Conservation (phyloP, 1,140 invertebrate species). For the Mylabris phalerata region DNA sequence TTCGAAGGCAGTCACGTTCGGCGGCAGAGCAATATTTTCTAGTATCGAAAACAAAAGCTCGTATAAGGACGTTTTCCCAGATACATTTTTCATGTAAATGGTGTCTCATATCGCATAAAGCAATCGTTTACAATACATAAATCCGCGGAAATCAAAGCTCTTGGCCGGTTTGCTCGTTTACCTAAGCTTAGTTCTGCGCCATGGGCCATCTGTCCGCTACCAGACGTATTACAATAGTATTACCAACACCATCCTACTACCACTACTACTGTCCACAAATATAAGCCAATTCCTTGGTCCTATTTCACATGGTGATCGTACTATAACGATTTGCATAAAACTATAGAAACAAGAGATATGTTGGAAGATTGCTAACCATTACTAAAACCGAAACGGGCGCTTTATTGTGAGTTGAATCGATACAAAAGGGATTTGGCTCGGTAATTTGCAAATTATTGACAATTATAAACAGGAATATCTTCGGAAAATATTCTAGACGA, state of each 20-base stretch:
- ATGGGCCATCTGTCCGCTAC: constrained; percentile 26
- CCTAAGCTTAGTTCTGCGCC: constrained; percentile 29
- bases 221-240: constrained; percentile 2
- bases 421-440: no score
- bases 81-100: constrained; percentile 47
- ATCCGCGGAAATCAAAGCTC: constrained; percentile 43
- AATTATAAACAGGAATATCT: no score
- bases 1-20: constrained; percentile 39
- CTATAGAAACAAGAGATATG: constrained; percentile 1
- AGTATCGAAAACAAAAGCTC: constrained; percentile 44
- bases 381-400: not conserved
- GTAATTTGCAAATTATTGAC: no score
- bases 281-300: constrained; percentile 15
- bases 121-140: constrained; percentile 46
- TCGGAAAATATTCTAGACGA: no score
- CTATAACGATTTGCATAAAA: constrained; percentile 16
- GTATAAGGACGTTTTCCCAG: constrained; percentile 39
- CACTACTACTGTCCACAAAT: no score
- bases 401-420: not conserved
- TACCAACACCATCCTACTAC: no score
- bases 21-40: constrained; percentile 40
- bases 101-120: constrained; percentile 45
- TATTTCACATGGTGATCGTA: not conserved
- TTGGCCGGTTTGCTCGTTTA: constrained; percentile 32
- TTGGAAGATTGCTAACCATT: constrained; percentile 7